Evolutionary conservation across 1,140 invertebrate genomes (phyloP), one percentile per base, ranked within the genome.

Genomic region (Matsumurasca onukii): DNA sequence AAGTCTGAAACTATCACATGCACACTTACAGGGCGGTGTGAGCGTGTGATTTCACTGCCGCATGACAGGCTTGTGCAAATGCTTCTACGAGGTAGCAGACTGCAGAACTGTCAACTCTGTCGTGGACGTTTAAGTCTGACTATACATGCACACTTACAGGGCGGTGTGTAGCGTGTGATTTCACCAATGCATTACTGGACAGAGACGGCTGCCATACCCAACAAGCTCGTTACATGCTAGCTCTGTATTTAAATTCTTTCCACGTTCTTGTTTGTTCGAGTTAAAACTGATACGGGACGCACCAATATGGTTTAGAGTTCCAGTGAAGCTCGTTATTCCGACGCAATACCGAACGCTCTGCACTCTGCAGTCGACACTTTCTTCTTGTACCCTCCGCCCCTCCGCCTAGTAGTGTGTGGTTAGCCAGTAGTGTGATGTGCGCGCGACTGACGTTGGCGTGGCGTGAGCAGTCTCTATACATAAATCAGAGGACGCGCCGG

Each of bases 191-290:
- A 22, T 39, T 5, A 9, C 5, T 39, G 17, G 34, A 39, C 34
- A 39, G 24, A 59, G 55, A 59, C 55, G 24, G 15, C 55, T 29
- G 55, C 25, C 55, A 39, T 59, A 9, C 9, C 55, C 30, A 59
- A 59, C 55, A 59, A 59, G 55, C 55, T 59, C 55, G 55, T 59
- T 52, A 52, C 49, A 52, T 15, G 12, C 49, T 52, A 52, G 9
- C 49, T 52, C 49, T 52, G 49, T 52, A 52, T 20, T 52, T 52
- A 52, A 52, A 52, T 52, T 52, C 49, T 22, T 22, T 52, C 20
- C 49, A 22, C 49, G 20, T 3, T 5, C 49, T 52, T 20, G 49
- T 52, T 52, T 52, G 49, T 52, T 52, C 49, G 3, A 12, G 49
- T 20, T 52, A 17, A 5, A 39, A 17, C 17, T 17, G 17, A 39